phyloP scores from a whole-genome alignment of 2,113 vertebrate genomes.

The Pseudopipra pipra region DNA sequence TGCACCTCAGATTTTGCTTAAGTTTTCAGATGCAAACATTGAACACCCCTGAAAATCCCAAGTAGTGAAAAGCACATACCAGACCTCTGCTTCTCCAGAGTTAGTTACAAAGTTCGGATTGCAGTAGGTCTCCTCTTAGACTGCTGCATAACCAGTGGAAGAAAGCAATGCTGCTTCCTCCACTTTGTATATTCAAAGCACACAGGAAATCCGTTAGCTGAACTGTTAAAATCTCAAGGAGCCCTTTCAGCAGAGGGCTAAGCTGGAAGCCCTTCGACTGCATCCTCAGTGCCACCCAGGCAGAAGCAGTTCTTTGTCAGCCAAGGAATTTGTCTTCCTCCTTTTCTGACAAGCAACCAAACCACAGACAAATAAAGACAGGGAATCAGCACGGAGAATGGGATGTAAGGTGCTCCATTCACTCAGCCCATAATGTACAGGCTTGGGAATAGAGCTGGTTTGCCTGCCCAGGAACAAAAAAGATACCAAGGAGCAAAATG shows the following conservation, averaged over 20 bases:
- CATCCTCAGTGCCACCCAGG: background rate
- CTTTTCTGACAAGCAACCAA: background rate
- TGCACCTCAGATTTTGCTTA: background rate
- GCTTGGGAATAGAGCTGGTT: background rate
- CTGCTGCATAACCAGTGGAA: background rate
- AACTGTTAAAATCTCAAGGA: background rate
- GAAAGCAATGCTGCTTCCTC: background rate
- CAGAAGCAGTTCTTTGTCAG: background rate
- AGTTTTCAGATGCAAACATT: background rate
- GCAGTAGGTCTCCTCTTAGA: background rate
- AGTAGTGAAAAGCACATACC: background rate
- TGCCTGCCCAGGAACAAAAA: background rate
- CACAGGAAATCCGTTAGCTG: background rate
- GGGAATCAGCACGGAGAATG: background rate
- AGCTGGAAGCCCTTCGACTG: background rate
- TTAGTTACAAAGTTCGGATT: background rate
- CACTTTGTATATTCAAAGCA: background rate
- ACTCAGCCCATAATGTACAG: background rate
- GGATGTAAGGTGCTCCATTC: background rate
- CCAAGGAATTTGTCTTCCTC: background rate
- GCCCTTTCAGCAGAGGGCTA: slow-evolving; percentile 8
- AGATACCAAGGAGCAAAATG: background rate
- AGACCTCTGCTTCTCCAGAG: background rate
- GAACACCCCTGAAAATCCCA: background rate
- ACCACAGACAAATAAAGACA: background rate